Evolutionary conservation across 2,797 vertebrate genomes (phyloP).

Genomic region (Sebastes umbrosus): DNA sequence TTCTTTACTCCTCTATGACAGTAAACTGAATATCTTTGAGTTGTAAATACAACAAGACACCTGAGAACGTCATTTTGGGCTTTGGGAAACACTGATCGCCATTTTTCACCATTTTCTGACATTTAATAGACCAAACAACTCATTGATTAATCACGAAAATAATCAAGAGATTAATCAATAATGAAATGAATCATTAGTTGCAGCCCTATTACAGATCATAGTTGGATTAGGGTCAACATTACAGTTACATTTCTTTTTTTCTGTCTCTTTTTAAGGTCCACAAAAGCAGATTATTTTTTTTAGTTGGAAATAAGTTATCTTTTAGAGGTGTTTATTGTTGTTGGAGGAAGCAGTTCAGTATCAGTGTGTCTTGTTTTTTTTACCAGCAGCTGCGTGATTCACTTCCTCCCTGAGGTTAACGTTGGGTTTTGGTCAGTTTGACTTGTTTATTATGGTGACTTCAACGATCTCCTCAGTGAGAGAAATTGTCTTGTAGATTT

Average conservation of each 20-base stretch:
- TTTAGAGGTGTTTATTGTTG: neutral
- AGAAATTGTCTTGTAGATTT: neutral
- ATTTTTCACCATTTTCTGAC: no score
- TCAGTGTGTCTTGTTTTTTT: slow-evolving; percentile 1
- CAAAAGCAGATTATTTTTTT: neutral
- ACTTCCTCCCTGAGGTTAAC: slow-evolving; percentile 36
- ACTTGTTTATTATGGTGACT: neutral
- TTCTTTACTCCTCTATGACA: no score
- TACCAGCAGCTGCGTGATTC: slow-evolving; percentile 18
- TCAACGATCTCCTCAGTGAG: neutral
- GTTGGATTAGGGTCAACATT: neutral
- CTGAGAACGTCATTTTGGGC: no score
- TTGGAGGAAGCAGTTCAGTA: slow-evolving; percentile 10
- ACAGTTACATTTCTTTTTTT: neutral
- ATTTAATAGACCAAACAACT: no score
- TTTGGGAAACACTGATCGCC: no score
- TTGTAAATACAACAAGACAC: no score
- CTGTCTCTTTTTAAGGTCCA: neutral
- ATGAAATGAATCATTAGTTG: no score
- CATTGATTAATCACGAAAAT: no score
- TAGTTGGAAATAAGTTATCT: neutral
- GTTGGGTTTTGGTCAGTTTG: neutral
- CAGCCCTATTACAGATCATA: neutral
- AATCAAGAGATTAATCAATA: no score
- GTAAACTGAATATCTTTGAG: no score